Evolutionary conservation across 1,140 invertebrate genomes (phyloP).

Genomic region (Hylyphantes graminicola): DNA sequence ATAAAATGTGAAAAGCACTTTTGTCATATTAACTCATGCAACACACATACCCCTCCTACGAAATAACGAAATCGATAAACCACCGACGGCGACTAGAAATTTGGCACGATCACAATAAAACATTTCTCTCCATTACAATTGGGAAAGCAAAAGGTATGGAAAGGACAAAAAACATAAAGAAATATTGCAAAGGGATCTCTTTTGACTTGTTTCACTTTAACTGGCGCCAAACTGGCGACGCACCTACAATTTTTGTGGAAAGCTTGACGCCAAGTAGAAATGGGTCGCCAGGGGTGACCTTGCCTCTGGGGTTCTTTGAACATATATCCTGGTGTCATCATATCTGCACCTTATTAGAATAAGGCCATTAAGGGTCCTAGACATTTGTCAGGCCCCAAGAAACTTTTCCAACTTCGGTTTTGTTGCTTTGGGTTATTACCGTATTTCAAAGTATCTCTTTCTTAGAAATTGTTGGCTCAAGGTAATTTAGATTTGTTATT

Average conservation of each 20-base stretch:
- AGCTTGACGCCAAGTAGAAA: conserved; percentile 36
- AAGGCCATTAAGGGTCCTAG: conserved; percentile 30
- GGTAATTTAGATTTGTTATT: too few relatives aligned
- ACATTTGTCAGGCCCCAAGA: conserved; percentile 20
- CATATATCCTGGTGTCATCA: conserved; percentile 45
- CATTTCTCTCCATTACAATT: conserved; percentile 32
- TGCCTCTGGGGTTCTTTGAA: conserved; percentile 40
- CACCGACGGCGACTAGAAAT: conserved; percentile 16
- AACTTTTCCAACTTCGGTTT: neutral
- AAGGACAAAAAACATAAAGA: conserved; percentile 13
- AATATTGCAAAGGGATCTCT: conserved; percentile 19
- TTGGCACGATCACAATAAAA: conserved; percentile 55
- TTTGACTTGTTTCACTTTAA: conserved; percentile 20
- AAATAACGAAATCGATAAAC: conserved; percentile 37
- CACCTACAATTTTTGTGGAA: conserved; percentile 54
- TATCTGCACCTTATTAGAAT: conserved; percentile 56
- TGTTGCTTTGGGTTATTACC: too few relatives aligned
- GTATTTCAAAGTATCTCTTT: too few relatives aligned
- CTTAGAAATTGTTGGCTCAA: too few relatives aligned
- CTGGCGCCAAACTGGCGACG: conserved; percentile 3
- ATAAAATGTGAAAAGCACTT: too few relatives aligned
- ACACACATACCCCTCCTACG: conserved; percentile 17
- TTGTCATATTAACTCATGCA: neutral
- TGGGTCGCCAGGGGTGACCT: conserved; percentile 53
- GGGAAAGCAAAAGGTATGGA: conserved; percentile 27